phyloP scores from a whole-genome alignment of 2,797 vertebrate genomes.

The Morus bassanus region DNA sequence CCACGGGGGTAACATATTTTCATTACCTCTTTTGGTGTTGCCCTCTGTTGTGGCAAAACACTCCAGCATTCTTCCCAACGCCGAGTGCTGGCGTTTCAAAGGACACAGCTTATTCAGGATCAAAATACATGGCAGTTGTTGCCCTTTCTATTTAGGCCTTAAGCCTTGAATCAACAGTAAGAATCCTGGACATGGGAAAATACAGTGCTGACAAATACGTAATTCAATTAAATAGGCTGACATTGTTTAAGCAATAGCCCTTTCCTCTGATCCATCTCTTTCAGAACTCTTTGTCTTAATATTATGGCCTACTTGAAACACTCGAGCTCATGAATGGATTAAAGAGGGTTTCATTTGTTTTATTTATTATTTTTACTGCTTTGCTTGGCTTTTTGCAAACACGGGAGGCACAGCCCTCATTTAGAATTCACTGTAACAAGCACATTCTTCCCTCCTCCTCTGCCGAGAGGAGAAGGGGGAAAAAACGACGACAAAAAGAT shows the following conservation, averaged over 20 bases:
- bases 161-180: constrained; percentile 59
- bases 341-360: constrained; percentile 66
- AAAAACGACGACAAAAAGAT: constrained; percentile 21
- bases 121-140: constrained; percentile 32
- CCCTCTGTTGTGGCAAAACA: background rate
- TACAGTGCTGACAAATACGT: constrained; percentile 36
- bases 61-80: background rate
- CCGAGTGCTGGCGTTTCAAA: background rate
- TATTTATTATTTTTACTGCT: constrained; percentile 69
- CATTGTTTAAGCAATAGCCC: constrained; percentile 33
- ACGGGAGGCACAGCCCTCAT: constrained; percentile 58
- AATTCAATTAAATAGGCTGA: constrained; percentile 51
- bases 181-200: constrained; percentile 56
- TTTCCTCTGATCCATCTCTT: constrained; percentile 52
- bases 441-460: constrained; percentile 35
- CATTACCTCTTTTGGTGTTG: background rate
- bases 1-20: background rate
- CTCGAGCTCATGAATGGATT: constrained; percentile 59
- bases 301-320: constrained; percentile 62
- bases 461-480: background rate
- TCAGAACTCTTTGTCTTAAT: constrained; percentile 57
- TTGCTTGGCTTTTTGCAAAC: constrained; percentile 46
- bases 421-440: constrained; percentile 61
- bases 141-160: constrained; percentile 47
- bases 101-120: background rate